Evolutionary conservation across 2,888 invertebrate species (phyloP).

Genomic region (Podotricha telesiphe): DNA sequence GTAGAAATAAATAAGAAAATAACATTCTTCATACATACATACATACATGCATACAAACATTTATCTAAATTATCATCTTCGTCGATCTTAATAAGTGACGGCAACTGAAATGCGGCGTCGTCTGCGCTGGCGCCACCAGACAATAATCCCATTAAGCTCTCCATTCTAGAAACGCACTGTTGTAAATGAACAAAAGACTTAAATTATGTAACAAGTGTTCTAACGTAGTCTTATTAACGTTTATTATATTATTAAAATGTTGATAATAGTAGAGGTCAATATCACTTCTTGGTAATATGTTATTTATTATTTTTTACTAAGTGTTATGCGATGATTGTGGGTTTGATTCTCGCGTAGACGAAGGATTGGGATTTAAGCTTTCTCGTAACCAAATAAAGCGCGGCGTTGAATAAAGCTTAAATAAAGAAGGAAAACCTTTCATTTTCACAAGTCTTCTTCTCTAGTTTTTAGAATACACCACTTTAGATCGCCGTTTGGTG

Average conservation of each 20-base stretch:
- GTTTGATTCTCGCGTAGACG: too few species aligned
- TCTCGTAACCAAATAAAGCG: too few species aligned
- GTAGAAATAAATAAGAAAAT: too few species aligned
- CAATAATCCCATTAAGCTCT: conserved; percentile 71
- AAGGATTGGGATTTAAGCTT: too few species aligned
- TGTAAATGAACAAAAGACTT: conserved; percentile 60
- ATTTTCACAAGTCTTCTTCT: too few species aligned
- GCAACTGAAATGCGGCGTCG: conserved; percentile 71
- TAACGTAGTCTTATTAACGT: neutral
- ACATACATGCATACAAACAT: neutral
- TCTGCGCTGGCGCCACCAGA: conserved; percentile 57
- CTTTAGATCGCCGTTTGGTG: too few species aligned
- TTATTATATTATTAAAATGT: neutral
- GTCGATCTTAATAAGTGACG: conserved; percentile 51
- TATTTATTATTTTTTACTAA: too few species aligned
- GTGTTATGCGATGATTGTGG: too few species aligned
- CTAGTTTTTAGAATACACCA: too few species aligned
- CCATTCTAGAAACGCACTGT: conserved; percentile 59
- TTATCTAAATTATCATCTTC: neutral
- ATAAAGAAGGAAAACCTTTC: too few species aligned
- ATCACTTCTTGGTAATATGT: too few species aligned
- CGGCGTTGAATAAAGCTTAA: too few species aligned
- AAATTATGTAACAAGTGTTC: conserved; percentile 50
- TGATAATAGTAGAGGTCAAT: neutral
- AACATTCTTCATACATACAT: neutral